Conservation (phyloP, 2,888 invertebrate genomes). For the Syrista parreyssii region DNA sequence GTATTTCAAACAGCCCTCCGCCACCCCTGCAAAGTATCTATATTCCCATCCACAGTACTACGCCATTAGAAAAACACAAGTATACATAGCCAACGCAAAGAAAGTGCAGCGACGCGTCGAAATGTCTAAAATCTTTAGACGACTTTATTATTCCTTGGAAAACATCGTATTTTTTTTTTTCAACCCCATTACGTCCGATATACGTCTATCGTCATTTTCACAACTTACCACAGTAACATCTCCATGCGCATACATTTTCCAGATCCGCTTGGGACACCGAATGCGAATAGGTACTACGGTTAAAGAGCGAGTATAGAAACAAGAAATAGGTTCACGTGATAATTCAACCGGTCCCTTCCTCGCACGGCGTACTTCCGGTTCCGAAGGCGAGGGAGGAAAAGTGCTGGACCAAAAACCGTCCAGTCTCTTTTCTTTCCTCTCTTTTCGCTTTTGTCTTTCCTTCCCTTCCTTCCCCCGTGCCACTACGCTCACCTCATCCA, state of each 20-base stretch:
- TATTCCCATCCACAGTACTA: background rate
- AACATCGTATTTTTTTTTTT: background rate
- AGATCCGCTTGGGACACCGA: background rate
- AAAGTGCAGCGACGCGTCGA: background rate
- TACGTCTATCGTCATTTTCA: background rate
- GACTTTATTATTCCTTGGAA: background rate
- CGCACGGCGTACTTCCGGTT: background rate
- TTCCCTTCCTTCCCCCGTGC: background rate
- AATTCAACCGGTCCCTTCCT: slow-evolving; percentile 38
- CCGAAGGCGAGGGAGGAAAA: background rate
- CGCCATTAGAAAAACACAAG: background rate
- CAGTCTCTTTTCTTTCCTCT: slow-evolving; percentile 11
- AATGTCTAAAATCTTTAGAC: background rate
- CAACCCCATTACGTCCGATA: background rate
- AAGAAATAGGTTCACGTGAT: slow-evolving; percentile 45
- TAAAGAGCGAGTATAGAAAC: slow-evolving; percentile 33
- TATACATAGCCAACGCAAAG: background rate
- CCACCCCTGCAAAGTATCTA: background rate
- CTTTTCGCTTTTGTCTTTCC: slow-evolving; percentile 3
- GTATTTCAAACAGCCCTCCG: background rate
- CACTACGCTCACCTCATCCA: background rate
- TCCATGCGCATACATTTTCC: slow-evolving; percentile 4
- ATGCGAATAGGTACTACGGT: background rate
- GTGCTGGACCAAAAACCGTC: slow-evolving; percentile 19
- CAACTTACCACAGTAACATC: background rate